Percentiles rank a stretch among this genome's conserved stretches.
These are phyloP conservation scores for Philereme transversata DNA, from an alignment of 2,888 invertebrate species.

Conservation along the genomic window DNA sequence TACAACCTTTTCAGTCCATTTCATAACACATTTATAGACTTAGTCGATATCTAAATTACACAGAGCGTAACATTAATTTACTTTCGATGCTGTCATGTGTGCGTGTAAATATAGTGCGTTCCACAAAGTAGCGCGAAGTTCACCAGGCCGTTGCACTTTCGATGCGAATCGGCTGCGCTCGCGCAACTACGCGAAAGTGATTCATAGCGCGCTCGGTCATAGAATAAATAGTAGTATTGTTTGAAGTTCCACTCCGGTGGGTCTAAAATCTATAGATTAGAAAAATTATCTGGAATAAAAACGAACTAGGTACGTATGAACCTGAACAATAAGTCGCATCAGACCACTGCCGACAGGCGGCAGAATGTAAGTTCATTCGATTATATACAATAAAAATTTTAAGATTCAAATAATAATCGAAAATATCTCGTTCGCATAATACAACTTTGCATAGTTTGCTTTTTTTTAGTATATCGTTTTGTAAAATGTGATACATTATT, in stretches of 20 bases:
- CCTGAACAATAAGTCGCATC: no score
- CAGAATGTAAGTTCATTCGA: no score
- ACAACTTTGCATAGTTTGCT: no score
- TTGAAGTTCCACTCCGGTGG: conserved; percentile 23
- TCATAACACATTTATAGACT: background rate
- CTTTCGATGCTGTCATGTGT: conserved; percentile 16
- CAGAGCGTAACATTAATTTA: conserved; percentile 9
- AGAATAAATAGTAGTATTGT: conserved; percentile 8
- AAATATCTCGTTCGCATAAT: no score
- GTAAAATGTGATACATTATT: no score
- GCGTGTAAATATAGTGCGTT: conserved; percentile 46
- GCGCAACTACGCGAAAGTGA: conserved; percentile 71
- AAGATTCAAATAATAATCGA: no score
- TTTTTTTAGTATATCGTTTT: no score
- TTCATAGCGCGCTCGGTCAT: conserved; percentile 54
- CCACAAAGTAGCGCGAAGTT: conserved; percentile 76
- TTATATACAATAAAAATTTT: no score
- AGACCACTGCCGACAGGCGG: no score
- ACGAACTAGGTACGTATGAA: no score
- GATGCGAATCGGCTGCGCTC: conserved; percentile 61
- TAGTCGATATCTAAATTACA: conserved; percentile 1
- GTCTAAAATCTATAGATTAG: background rate
- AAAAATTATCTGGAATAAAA: no score
- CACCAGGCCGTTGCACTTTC: conserved; percentile 79
- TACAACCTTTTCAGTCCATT: background rate